phyloP scores from a whole-genome alignment of 2,888 invertebrate genomes.

The Tipula helvola region DNA sequence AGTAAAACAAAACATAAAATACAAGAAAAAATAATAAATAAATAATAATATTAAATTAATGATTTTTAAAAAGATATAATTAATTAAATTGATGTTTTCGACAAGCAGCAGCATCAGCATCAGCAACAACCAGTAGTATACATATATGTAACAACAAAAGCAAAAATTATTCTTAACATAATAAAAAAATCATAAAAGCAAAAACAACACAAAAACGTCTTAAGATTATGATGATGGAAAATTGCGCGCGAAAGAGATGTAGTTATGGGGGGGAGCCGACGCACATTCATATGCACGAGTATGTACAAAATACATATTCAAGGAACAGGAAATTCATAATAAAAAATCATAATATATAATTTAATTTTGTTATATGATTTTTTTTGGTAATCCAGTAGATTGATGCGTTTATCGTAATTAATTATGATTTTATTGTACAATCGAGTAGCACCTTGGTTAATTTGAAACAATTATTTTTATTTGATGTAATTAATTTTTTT shows the following conservation, averaged over 20 bases:
- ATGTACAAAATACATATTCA: neutral
- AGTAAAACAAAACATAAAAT: neutral
- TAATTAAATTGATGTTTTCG: constrained; percentile 4
- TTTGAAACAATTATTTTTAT: neutral
- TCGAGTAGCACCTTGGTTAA: neutral
- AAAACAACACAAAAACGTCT: neutral
- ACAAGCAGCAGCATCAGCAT: neutral
- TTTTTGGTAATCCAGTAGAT: neutral
- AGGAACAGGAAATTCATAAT: neutral
- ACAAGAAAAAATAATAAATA: neutral
- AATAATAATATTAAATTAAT: neutral
- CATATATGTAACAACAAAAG: neutral
- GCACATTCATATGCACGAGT: neutral
- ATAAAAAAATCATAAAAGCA: neutral
- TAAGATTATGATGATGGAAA: neutral
- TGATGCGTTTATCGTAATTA: neutral
- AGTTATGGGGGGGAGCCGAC: neutral
- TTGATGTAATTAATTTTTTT: neutral
- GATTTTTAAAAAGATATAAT: constrained; percentile 4
- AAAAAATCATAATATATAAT: neutral
- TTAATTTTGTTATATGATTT: neutral
- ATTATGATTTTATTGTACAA: neutral
- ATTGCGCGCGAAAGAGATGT: neutral
- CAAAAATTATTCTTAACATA: neutral
- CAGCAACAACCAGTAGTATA: neutral